Evolutionary conservation across 2,888 invertebrate species (phyloP).

Genomic region (Teleiodes luculella): DNA sequence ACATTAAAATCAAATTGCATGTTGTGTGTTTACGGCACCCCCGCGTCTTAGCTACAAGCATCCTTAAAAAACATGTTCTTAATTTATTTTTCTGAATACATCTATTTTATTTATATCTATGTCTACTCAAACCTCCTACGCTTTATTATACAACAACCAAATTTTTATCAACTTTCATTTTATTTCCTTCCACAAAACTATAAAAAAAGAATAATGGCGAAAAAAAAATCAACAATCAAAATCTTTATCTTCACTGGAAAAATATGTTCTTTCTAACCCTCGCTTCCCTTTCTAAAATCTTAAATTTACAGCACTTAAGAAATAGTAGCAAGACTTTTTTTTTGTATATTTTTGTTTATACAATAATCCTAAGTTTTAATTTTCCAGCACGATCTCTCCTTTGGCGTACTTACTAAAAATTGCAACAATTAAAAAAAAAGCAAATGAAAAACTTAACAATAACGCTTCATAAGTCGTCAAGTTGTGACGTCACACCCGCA

Average conservation of each 20-base stretch:
- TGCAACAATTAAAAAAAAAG: constrained; percentile 53
- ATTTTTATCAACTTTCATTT: constrained; percentile 32
- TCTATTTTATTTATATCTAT: constrained; percentile 27
- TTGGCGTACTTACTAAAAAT: constrained; percentile 71
- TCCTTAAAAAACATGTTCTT: constrained; percentile 51
- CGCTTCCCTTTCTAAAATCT: constrained; percentile 10
- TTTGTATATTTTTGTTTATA: constrained; percentile 67
- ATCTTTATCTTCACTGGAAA: constrained; percentile 18
- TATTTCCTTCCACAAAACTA: constrained; percentile 28
- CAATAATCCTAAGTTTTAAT: constrained; percentile 48
- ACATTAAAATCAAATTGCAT: background rate
- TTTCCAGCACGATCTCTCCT: constrained; percentile 55
- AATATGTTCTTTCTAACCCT: constrained; percentile 13
- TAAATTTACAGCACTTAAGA: constrained; percentile 17
- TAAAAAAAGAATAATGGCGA: constrained; percentile 20
- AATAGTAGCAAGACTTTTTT: constrained; percentile 53
- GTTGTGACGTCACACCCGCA: constrained; percentile 33
- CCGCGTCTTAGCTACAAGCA: constrained; percentile 35
- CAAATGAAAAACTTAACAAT: constrained; percentile 69
- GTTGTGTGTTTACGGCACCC: background rate
- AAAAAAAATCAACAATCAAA: constrained; percentile 18
- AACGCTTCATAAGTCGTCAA: constrained; percentile 41
- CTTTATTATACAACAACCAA: constrained; percentile 56
- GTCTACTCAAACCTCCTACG: constrained; percentile 41
- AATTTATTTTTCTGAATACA: constrained; percentile 38